Conservation (phyloP, 2,888 invertebrate genomes). For the Apamea epomidion region DNA sequence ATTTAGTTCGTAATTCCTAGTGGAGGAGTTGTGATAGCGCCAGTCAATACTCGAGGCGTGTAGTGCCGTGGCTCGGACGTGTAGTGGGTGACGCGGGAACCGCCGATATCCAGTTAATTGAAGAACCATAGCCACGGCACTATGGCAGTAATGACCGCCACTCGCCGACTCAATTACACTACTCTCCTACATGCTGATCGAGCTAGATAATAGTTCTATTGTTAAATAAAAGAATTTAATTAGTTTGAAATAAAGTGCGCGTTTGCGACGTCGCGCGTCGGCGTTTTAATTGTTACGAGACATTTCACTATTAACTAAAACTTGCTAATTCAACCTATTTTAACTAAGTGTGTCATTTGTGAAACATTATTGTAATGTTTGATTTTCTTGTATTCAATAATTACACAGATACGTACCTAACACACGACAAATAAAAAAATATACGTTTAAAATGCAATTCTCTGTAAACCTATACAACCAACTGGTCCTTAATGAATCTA, state of each 20-base stretch:
- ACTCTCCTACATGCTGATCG: constrained; percentile 43
- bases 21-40: constrained; percentile 38
- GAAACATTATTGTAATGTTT: neutral
- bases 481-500: constrained; percentile 11
- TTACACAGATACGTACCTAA: neutral
- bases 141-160: constrained; percentile 60
- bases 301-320: neutral
- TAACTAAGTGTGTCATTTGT: neutral
- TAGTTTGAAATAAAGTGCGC: neutral
- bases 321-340: neutral
- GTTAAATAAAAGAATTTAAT: neutral
- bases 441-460: neutral
- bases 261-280: neutral
- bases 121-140: constrained; percentile 57
- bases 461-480: neutral
- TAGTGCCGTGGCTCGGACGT: constrained; percentile 54
- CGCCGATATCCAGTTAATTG: constrained; percentile 68
- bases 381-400: neutral
- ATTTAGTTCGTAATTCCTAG: constrained; percentile 11
- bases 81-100: constrained; percentile 59
- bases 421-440: neutral
- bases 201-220: constrained; percentile 24
- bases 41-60: constrained; percentile 42
- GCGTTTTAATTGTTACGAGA: neutral
- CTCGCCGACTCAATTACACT: constrained; percentile 56